Percentiles rank a stretch among this genome's conserved stretches.
phyloP scores from a whole-genome alignment of 2,113 vertebrate genomes.

The Erpornis zantholeuca region DNA sequence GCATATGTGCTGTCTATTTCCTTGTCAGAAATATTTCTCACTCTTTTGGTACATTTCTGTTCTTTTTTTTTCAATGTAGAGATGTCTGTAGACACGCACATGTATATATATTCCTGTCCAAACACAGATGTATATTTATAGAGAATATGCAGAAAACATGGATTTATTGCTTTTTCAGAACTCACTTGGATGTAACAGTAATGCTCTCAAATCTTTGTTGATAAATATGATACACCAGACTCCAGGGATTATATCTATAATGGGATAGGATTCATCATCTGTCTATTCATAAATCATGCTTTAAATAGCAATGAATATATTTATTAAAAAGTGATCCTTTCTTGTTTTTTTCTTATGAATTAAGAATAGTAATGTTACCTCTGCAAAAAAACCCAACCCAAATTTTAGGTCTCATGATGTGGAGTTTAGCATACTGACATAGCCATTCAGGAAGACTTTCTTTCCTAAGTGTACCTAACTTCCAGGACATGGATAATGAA shows the following conservation, averaged over 20 bases:
- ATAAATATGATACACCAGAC: neutral
- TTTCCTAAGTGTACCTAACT: neutral
- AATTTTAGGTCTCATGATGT: neutral
- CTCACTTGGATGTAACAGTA: neutral
- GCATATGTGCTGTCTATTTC: neutral
- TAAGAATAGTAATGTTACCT: neutral
- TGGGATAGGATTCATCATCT: neutral
- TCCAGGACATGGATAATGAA: neutral
- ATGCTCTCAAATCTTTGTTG: neutral
- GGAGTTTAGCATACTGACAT: neutral
- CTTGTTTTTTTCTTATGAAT: neutral
- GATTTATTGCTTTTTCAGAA: neutral
- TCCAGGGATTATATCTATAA: neutral
- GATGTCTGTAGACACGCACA: neutral
- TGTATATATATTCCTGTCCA: neutral
- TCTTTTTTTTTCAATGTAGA: neutral
- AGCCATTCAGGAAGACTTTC: neutral
- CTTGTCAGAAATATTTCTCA: neutral
- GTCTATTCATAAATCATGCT: neutral
- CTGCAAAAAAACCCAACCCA: neutral
- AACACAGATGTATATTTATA: neutral
- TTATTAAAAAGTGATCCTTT: rapidly evolving
- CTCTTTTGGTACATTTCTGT: neutral
- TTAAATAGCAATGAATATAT: neutral
- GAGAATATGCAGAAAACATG: neutral